Evolutionary conservation across 2,888 invertebrate species (phyloP).

Genomic region (Melinopterus prodromus): DNA sequence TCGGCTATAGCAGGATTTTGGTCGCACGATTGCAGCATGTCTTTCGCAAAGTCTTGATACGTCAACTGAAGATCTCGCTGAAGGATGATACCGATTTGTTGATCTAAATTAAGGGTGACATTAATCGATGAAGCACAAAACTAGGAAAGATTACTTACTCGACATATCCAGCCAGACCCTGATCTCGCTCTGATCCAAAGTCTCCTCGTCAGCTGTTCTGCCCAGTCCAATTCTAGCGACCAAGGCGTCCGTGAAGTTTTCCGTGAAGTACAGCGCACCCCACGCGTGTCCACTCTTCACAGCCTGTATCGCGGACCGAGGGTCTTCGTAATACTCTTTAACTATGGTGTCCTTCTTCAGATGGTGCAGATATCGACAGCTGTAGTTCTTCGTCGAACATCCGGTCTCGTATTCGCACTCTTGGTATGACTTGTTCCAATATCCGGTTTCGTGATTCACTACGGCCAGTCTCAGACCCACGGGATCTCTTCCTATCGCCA

Average conservation of each 20-base stretch:
- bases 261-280: conserved; percentile 89
- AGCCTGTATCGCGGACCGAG: conserved; percentile 73
- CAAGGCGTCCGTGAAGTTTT: conserved; percentile 88
- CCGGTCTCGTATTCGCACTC: conserved; percentile 68
- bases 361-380: conserved; percentile 81
- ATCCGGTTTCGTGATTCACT: conserved; percentile 78
- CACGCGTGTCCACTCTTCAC: conserved; percentile 83
- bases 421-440: conserved; percentile 51
- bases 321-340: conserved; percentile 73
- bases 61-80: conserved; percentile 86
- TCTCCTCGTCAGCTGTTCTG: conserved; percentile 85
- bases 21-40: conserved; percentile 74
- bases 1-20: conserved; percentile 88
- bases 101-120: conserved; percentile 65
- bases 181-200: conserved; percentile 85
- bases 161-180: conserved; percentile 93
- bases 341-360: conserved; percentile 77
- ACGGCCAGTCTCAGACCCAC: conserved; percentile 81
- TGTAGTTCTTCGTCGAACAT: conserved; percentile 76
- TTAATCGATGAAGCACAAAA: conserved; percentile 35
- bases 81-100: conserved; percentile 91
- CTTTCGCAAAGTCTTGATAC: conserved; percentile 85
- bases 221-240: conserved; percentile 83
- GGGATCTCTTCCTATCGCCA: conserved; percentile 90
- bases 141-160: conserved; percentile 63